A percentile compares a stretch with the other conserved stretches of the same genome.
These are phyloP conservation scores for Drosophila hamatofila DNA, from an alignment of 2,888 invertebrate species.

Conservation along the genomic window DNA sequence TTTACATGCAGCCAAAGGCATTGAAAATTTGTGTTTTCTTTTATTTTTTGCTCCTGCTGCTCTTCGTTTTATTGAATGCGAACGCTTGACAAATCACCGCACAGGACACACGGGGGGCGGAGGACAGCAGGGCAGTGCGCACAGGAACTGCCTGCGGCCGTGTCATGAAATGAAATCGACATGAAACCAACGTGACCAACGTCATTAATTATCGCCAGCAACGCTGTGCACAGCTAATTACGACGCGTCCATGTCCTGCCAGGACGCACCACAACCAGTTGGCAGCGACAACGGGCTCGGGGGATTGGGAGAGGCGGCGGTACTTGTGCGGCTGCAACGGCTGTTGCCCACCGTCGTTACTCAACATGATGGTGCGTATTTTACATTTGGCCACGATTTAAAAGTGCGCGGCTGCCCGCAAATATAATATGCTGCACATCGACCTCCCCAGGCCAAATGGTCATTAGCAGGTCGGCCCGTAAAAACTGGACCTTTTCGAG, in stretches of 20 bases:
- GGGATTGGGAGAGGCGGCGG: too few species aligned
- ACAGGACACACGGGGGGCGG: constrained; percentile 14
- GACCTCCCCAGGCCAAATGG: constrained; percentile 7
- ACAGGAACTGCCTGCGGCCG: constrained; percentile 62
- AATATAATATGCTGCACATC: constrained; percentile 60
- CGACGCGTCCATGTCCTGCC: constrained; percentile 50
- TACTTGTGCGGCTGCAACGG: neutral
- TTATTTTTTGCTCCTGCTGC: constrained; percentile 6
- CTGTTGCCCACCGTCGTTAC: constrained; percentile 39
- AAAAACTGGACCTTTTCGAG: neutral
- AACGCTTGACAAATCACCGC: constrained; percentile 77
- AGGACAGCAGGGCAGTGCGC: neutral
- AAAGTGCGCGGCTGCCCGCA: constrained; percentile 72
- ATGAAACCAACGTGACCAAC: constrained; percentile 80
- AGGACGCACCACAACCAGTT: constrained; percentile 6
- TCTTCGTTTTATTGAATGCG: constrained; percentile 56
- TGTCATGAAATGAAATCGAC: constrained; percentile 80
- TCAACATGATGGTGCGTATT: constrained; percentile 72
- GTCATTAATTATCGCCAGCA: constrained; percentile 81
- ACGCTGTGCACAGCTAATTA: constrained; percentile 70
- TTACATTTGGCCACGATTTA: constrained; percentile 71
- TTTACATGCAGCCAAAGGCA: constrained; percentile 70
- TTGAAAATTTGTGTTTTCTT: constrained; percentile 37
- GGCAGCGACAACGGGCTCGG: neutral
- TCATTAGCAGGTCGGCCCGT: constrained; percentile 23